Evolutionary conservation across 2,888 invertebrate species (phyloP).

Genomic region (Minunthozetes semirufus): DNA sequence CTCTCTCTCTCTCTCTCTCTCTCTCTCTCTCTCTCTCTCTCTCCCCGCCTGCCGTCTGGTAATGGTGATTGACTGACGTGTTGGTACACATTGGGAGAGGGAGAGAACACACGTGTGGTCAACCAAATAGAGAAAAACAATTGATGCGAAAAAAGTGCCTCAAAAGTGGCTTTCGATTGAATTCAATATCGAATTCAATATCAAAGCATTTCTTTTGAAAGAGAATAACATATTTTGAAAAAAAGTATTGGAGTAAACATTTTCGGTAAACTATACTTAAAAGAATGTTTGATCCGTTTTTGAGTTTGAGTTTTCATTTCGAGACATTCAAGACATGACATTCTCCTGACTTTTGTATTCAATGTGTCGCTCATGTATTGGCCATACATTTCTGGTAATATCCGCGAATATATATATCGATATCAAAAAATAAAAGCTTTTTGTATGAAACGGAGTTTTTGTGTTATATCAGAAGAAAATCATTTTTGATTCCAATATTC

Average conservation of each 20-base stretch:
- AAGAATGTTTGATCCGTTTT: slow-evolving; percentile 28
- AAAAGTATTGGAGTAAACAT: slow-evolving; percentile 4
- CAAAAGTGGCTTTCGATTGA: slow-evolving; percentile 19
- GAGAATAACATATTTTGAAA: slow-evolving; percentile 12
- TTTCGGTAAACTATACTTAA: slow-evolving; percentile 1
- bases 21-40: not conserved
- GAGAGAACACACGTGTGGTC: slow-evolving; percentile 20
- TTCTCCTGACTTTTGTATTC: not conserved
- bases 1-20: not conserved
- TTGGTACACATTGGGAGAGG: slow-evolving; percentile 18
- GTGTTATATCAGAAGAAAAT: not conserved
- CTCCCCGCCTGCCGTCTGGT: not conserved
- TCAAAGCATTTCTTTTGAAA: slow-evolving; percentile 8
- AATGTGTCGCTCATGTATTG: not conserved
- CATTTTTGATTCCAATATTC: slow-evolving; percentile 24
- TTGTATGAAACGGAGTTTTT: not conserved
- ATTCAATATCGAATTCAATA: slow-evolving; percentile 21
- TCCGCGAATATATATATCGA: slow-evolving; percentile 13
- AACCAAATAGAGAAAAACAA: slow-evolving; percentile 27
- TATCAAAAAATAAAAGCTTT: not conserved
- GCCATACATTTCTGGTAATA: slow-evolving; percentile 4
- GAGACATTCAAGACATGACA: not conserved
- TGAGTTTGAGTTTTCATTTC: slow-evolving; percentile 12
- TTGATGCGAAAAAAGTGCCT: slow-evolving; percentile 18
- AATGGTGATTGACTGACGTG: slow-evolving; percentile 14